Percentiles rank a stretch among this genome's conserved stretches.
These are phyloP conservation scores for Poeciliopsis paucimaculata DNA, from an alignment of 2,797 vertebrate genomes.

Conservation along the genomic window DNA sequence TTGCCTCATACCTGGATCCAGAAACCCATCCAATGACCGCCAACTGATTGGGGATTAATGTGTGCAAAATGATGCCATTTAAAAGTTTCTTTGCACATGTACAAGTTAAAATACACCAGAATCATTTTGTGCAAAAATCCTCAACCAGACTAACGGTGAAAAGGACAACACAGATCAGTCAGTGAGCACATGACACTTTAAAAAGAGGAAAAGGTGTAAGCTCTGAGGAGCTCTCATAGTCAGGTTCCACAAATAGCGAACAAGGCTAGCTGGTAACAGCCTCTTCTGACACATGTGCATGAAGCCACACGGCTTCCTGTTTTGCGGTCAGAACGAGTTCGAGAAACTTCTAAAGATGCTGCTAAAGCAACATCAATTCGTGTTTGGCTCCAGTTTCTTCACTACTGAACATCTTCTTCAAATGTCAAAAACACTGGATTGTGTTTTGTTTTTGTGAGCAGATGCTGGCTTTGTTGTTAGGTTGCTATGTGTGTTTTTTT, in stretches of 20 bases:
- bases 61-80: too few relatives aligned
- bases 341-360: constrained; percentile 49
- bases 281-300: constrained; percentile 48
- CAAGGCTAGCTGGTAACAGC: constrained; percentile 30
- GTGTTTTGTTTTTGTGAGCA: background rate
- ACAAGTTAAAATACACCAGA: background rate
- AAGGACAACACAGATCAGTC: background rate
- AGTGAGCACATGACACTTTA: background rate
- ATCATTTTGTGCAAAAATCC: background rate
- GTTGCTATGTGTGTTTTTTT: background rate
- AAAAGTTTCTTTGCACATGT: background rate
- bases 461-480: background rate
- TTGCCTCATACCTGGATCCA: background rate
- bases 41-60: background rate
- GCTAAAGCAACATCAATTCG: constrained; percentile 29
- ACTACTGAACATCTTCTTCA: background rate
- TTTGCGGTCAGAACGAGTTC: constrained; percentile 59
- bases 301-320: constrained; percentile 71
- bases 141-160: background rate
- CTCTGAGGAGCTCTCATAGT: constrained; percentile 23
- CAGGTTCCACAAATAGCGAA: constrained; percentile 30
- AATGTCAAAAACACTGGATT: background rate
- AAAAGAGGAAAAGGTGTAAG: constrained; percentile 9
- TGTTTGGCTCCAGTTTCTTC: constrained; percentile 5
- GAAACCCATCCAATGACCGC: background rate